Evolutionary conservation across 2,113 vertebrate species (phyloP).

Genomic region (Anhinga rufa): DNA sequence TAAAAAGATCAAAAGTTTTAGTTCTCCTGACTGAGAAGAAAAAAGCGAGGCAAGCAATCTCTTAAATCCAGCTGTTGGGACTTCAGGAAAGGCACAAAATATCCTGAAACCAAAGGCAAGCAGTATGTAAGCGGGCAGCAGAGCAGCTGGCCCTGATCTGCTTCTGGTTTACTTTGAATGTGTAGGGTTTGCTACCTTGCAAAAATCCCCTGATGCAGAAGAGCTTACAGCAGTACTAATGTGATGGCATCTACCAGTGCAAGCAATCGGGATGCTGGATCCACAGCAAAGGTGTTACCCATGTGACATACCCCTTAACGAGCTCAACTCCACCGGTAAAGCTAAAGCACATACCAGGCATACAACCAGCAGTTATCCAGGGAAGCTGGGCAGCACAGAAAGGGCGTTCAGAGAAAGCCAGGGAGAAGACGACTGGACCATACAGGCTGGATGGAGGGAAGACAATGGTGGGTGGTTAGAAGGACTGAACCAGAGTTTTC

Average conservation of each 20-base stretch:
- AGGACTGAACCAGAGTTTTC: not conserved
- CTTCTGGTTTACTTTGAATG: not conserved
- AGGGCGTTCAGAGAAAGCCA: not conserved
- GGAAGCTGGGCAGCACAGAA: not conserved
- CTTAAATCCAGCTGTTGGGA: not conserved
- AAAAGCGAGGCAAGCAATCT: not conserved
- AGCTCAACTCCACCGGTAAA: not conserved
- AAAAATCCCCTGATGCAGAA: not conserved
- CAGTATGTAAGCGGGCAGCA: not conserved
- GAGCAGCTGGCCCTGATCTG: not conserved
- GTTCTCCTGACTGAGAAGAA: not conserved
- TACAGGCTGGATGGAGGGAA: not conserved
- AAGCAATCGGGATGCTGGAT: not conserved
- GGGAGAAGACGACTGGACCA: not conserved
- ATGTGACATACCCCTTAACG: rapidly evolving
- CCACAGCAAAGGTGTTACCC: not conserved
- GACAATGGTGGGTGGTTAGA: not conserved
- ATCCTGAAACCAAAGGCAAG: not conserved
- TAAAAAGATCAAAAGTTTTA: not conserved
- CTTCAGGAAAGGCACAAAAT: not conserved
- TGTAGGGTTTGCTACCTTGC: not conserved
- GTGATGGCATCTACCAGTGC: not conserved
- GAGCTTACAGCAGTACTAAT: not conserved
- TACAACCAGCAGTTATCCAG: not conserved
- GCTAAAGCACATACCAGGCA: not conserved